Conservation (phyloP, 1,140 invertebrate species). For the Aphelenchoides besseyi region DNA sequence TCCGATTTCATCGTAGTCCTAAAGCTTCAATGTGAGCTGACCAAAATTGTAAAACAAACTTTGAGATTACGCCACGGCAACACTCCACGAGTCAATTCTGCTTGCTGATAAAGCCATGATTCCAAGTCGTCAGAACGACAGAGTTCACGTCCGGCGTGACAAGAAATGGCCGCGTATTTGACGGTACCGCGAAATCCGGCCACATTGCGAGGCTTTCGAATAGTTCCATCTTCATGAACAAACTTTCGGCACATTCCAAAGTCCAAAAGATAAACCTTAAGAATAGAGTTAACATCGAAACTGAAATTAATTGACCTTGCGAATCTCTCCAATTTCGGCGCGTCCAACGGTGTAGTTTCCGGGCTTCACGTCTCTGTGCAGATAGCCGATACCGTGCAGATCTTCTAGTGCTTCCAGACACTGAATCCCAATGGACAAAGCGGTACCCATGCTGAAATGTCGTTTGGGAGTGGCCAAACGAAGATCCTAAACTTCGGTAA, state of each 20-base stretch:
- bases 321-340: slow-evolving; percentile 44
- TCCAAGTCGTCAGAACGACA: slow-evolving; percentile 47
- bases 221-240: slow-evolving; percentile 51
- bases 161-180: slow-evolving; percentile 44
- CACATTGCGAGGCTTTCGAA: slow-evolving; percentile 37
- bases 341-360: slow-evolving; percentile 55
- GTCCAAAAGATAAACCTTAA: slow-evolving; percentile 58
- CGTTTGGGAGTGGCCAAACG: slow-evolving; percentile 13
- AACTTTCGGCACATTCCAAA: slow-evolving; percentile 59
- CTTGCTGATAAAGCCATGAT: slow-evolving; percentile 47
- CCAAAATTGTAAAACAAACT: background rate
- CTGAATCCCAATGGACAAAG: slow-evolving; percentile 50
- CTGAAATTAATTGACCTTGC: slow-evolving; percentile 39
- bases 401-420: slow-evolving; percentile 50
- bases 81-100: slow-evolving; percentile 41
- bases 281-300: slow-evolving; percentile 17
- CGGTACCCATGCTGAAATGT: slow-evolving; percentile 42
- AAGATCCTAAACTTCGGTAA: slow-evolving; percentile 18
- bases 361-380: slow-evolving; percentile 55
- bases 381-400: slow-evolving; percentile 48
- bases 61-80: slow-evolving; percentile 46
- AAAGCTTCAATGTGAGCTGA: background rate
- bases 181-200: slow-evolving; percentile 52
- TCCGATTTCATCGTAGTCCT: slow-evolving; percentile 48
- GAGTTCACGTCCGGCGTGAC: slow-evolving; percentile 36